Percentiles rank a stretch among this genome's conserved stretches.
Evolutionary conservation across 2,888 invertebrate genomes (phyloP).

Genomic region (Nemurella pictetii): DNA sequence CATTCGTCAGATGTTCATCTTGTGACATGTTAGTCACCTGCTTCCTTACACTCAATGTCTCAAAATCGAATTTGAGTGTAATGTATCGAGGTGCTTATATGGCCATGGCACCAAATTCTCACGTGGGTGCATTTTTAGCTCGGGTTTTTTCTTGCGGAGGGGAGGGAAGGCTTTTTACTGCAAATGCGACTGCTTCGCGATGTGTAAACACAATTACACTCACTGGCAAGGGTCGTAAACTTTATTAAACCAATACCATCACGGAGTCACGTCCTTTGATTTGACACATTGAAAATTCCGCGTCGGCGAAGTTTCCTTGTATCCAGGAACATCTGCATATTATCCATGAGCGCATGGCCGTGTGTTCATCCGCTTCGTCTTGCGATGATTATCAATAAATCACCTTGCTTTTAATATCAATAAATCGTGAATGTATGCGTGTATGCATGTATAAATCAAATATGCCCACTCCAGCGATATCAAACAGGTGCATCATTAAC

Average conservation of each 20-base stretch:
- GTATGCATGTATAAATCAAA: not conserved
- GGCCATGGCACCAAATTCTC: no score
- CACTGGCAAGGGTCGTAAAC: not conserved
- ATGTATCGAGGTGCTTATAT: no score
- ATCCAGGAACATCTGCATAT: no score
- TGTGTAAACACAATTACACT: not conserved
- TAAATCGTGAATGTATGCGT: not conserved
- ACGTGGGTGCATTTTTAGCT: no score
- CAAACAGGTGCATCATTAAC: not conserved
- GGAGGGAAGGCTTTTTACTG: not conserved
- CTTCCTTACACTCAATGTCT: no score
- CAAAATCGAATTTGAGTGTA: no score
- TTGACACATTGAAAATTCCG: not conserved
- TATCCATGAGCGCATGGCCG: not conserved
- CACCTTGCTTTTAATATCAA: not conserved
- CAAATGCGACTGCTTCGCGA: not conserved
- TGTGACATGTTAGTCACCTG: no score
- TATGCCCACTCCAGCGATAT: not conserved
- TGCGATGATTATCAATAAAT: not conserved
- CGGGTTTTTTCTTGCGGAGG: no score
- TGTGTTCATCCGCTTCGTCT: no score
- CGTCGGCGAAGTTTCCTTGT: not conserved
- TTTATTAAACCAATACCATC: not conserved
- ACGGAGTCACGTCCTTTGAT: not conserved
- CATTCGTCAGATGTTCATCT: no score